A percentile compares a stretch with the other conserved stretches of the same genome.
phyloP scores from a whole-genome alignment of 2,888 invertebrate genomes.

The Smittia aterrima region DNA sequence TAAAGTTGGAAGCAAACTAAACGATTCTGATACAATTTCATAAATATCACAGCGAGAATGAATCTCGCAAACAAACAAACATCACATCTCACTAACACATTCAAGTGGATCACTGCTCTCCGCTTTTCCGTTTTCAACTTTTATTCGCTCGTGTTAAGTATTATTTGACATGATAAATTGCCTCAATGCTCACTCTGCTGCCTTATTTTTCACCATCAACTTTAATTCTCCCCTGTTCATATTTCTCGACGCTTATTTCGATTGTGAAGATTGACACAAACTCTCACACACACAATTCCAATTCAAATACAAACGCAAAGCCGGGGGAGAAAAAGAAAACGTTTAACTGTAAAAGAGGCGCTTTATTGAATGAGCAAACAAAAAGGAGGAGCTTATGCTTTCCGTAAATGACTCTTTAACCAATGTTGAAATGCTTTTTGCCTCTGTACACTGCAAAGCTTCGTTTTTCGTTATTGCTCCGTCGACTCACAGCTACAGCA shows the following conservation, averaged over 20 bases:
- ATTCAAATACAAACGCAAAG: not conserved
- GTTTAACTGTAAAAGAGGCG: slow-evolving; percentile 42
- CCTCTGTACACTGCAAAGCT: not conserved
- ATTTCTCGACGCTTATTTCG: not conserved
- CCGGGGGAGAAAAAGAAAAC: slow-evolving; percentile 24
- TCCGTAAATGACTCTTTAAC: slow-evolving; percentile 41
- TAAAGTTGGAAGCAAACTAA: slow-evolving; percentile 35
- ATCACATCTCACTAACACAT: not conserved
- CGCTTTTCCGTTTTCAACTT: slow-evolving; percentile 20
- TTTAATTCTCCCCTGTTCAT: not conserved
- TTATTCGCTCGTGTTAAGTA: slow-evolving; percentile 37
- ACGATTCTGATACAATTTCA: slow-evolving; percentile 31
- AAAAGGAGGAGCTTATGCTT: slow-evolving; percentile 41
- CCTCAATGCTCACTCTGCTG: slow-evolving; percentile 18
- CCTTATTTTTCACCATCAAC: not conserved
- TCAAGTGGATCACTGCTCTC: not conserved
- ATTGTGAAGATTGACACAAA: not conserved
- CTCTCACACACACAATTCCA: not conserved
- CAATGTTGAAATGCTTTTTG: slow-evolving; percentile 37
- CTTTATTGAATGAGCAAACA: slow-evolving; percentile 42
- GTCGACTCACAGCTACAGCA: slow-evolving; percentile 2
- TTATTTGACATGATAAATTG: slow-evolving; percentile 41
- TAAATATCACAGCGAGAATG: slow-evolving; percentile 32
- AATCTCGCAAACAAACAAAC: slow-evolving; percentile 8
- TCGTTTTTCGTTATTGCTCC: not conserved